These are phyloP conservation scores for Sigmodon hispidus DNA, from an alignment of 2,113 vertebrate species.

Conservation along the genomic window DNA sequence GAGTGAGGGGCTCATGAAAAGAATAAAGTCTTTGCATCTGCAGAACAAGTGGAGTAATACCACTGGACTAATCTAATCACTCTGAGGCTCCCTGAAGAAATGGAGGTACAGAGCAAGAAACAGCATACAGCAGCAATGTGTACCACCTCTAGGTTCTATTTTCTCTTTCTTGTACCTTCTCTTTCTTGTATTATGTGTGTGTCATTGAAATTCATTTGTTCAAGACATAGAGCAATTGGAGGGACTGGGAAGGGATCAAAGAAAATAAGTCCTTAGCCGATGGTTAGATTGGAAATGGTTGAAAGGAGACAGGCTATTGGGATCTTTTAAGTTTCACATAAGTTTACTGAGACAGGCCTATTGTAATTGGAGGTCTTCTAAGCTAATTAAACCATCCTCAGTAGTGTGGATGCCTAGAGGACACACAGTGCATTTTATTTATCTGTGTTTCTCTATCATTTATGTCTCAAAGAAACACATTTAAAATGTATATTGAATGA, in stretches of 20 bases:
- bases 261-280: slow-evolving; percentile 58
- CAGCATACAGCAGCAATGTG: background rate
- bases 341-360: background rate
- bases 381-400: slow-evolving; percentile 35
- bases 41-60: background rate
- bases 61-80: background rate
- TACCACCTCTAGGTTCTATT: background rate
- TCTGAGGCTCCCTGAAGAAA: background rate
- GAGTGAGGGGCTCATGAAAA: background rate
- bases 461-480: slow-evolving; percentile 8
- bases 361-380: slow-evolving; percentile 49
- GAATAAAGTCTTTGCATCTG: background rate
- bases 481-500: slow-evolving; percentile 36
- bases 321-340: slow-evolving; percentile 42
- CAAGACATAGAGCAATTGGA: slow-evolving; percentile 13
- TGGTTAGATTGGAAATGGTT: slow-evolving; percentile 60
- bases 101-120: background rate
- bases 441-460: slow-evolving; percentile 37
- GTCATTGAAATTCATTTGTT: slow-evolving; percentile 66
- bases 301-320: slow-evolving; percentile 63
- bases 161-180: slow-evolving; percentile 1
- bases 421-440: slow-evolving; percentile 22
- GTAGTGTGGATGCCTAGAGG: background rate
- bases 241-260: background rate
- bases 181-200: slow-evolving; percentile 37